These are phyloP conservation scores for Neomicropteryx cornuta DNA, from an alignment of 1,140 invertebrate genomes.

Conservation along the genomic window DNA sequence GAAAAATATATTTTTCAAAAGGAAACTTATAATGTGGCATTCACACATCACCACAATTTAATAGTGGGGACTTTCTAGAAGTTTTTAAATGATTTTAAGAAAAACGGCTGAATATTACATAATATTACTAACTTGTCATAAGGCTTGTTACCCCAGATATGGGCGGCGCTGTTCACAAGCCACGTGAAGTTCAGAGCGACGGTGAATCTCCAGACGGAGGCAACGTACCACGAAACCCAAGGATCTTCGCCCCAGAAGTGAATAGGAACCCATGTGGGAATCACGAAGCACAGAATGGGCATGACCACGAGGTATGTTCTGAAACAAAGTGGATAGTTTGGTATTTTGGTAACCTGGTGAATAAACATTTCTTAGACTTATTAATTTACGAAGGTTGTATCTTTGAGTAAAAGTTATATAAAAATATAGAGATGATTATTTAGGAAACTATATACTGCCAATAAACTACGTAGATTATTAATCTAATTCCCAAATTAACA, in stretches of 20 bases:
- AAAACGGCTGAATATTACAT: too few relatives aligned
- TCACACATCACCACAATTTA: too few relatives aligned
- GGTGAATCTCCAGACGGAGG: slow-evolving; percentile 39
- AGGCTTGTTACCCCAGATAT: slow-evolving; percentile 59
- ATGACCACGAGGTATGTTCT: slow-evolving; percentile 64
- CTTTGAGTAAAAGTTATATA: not conserved
- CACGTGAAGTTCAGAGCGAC: slow-evolving; percentile 71
- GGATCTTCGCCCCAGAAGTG: slow-evolving; percentile 66
- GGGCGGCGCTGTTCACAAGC: slow-evolving; percentile 81
- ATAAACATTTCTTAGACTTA: slow-evolving; percentile 2
- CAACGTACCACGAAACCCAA: slow-evolving; percentile 48
- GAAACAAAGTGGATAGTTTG: slow-evolving; percentile 15
- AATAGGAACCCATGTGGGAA: slow-evolving; percentile 43
- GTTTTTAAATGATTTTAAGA: too few relatives aligned
- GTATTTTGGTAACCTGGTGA: too few relatives aligned
- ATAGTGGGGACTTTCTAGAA: too few relatives aligned
- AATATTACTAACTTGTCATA: slow-evolving; percentile 46
- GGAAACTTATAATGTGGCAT: too few relatives aligned
- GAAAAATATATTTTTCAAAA: too few relatives aligned
- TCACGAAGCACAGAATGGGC: slow-evolving; percentile 60
- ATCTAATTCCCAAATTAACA: too few relatives aligned
- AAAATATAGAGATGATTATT: not conserved
- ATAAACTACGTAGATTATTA: too few relatives aligned
- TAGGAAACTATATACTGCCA: not conserved
- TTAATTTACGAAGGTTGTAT: slow-evolving; percentile 2